A percentile compares a stretch with the other conserved stretches of the same genome.
phyloP scores from a whole-genome alignment of 1,140 invertebrate species.

The Maniola jurtina region DNA sequence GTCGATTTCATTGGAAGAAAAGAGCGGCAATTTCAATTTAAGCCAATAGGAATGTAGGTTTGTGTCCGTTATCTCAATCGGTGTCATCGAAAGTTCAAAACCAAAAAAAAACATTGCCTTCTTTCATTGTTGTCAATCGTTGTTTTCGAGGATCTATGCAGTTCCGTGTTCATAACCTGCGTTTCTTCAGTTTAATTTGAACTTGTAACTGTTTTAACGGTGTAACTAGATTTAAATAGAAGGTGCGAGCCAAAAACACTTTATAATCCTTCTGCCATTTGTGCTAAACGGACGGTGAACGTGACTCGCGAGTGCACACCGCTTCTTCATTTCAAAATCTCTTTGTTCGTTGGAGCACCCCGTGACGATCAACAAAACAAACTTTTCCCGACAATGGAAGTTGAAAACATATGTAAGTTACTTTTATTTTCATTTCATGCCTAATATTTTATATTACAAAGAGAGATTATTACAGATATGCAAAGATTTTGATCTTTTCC shows the following conservation, averaged over 20 bases:
- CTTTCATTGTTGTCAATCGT: conserved; percentile 20
- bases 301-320: conserved; percentile 10
- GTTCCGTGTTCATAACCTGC: conserved; percentile 48
- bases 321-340: conserved; percentile 25
- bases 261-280: conserved; percentile 43
- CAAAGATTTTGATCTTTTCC: too few relatives aligned
- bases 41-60: conserved; percentile 48
- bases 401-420: conserved; percentile 69
- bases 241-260: conserved; percentile 33
- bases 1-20: conserved; percentile 33
- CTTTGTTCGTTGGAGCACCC: conserved; percentile 38
- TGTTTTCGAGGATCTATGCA: conserved; percentile 36
- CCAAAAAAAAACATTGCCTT: not conserved
- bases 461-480: not conserved
- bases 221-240: conserved; percentile 46
- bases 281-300: conserved; percentile 42
- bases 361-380: conserved; percentile 18
- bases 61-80: conserved; percentile 54
- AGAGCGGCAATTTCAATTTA: conserved; percentile 56
- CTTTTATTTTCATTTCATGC: conserved; percentile 20
- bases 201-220: conserved; percentile 67
- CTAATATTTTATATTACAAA: conserved; percentile 15
- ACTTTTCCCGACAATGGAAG: conserved; percentile 52
- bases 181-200: conserved; percentile 52
- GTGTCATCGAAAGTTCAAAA: conserved; percentile 43